Evolutionary conservation across 2,888 invertebrate genomes (phyloP).

Genomic region (Aplocera efformata): DNA sequence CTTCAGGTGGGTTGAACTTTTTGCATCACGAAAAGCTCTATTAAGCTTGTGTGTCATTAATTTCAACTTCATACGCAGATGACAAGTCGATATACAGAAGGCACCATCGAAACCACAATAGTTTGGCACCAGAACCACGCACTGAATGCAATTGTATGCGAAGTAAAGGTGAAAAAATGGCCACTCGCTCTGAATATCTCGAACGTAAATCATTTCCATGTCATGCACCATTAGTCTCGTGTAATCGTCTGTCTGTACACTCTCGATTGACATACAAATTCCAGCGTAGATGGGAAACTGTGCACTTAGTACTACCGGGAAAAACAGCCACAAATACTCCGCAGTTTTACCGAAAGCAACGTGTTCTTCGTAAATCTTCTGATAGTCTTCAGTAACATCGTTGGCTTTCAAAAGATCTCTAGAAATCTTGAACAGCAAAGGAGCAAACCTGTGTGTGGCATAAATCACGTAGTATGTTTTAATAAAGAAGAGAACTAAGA

Average conservation of each 20-base stretch:
- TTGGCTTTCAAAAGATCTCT: constrained; percentile 50
- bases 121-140: constrained; percentile 43
- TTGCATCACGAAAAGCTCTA: constrained; percentile 42
- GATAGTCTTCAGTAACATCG: constrained; percentile 44
- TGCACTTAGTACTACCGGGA: constrained; percentile 44
- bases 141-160: constrained; percentile 47
- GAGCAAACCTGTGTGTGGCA: constrained; percentile 42
- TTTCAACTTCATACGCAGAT: constrained; percentile 56
- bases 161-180: constrained; percentile 58
- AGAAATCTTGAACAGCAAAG: constrained; percentile 47
- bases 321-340: constrained; percentile 48
- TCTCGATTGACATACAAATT: constrained; percentile 44
- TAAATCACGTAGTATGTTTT: constrained; percentile 50
- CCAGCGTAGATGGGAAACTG: constrained; percentile 56
- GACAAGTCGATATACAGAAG: constrained; percentile 57
- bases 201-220: constrained; percentile 50
- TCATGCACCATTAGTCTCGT: constrained; percentile 55
- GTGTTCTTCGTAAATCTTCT: constrained; percentile 45
- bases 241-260: constrained; percentile 43
- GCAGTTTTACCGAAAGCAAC: constrained; percentile 46
- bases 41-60: constrained; percentile 45
- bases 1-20: constrained; percentile 35
- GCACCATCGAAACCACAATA: constrained; percentile 59
- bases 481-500: constrained; percentile 50
- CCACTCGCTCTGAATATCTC: constrained; percentile 52